These are phyloP conservation scores for Caiman crocodilus DNA, from an alignment of 2,797 vertebrate genomes.

Conservation along the genomic window DNA sequence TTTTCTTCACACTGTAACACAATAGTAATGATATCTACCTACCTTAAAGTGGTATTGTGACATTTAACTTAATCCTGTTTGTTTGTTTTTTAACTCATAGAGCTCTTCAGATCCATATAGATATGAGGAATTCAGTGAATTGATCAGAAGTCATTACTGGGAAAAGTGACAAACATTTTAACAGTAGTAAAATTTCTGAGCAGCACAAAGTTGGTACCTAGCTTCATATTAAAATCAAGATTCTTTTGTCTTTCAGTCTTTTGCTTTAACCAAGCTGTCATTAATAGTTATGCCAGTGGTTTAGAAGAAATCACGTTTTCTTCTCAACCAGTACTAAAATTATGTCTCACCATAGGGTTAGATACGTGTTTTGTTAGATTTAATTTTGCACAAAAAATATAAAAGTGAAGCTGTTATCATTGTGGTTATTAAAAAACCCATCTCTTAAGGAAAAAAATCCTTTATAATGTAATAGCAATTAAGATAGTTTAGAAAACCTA, in stretches of 20 bases:
- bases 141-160: background rate
- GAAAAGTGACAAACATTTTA: background rate
- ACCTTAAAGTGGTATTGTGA: accelerated
- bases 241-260: background rate
- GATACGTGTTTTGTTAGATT: slow-evolving; percentile 12
- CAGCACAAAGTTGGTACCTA: background rate
- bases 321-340: background rate
- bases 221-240: background rate
- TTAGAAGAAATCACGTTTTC: background rate
- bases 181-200: background rate
- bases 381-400: background rate
- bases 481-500: too few species aligned
- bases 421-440: background rate
- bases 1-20: background rate
- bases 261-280: background rate
- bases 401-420: background rate
- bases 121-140: background rate
- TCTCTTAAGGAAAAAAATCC: too few species aligned
- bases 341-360: background rate
- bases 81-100: background rate
- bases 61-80: too few species aligned
- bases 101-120: background rate
- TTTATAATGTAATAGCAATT: too few species aligned
- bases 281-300: background rate
- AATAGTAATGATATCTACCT: accelerated